Percentiles rank a stretch among this genome's conserved stretches.
phyloP scores from a whole-genome alignment of 2,797 vertebrate genomes.

The Tragelaphus eurycerus region DNA sequence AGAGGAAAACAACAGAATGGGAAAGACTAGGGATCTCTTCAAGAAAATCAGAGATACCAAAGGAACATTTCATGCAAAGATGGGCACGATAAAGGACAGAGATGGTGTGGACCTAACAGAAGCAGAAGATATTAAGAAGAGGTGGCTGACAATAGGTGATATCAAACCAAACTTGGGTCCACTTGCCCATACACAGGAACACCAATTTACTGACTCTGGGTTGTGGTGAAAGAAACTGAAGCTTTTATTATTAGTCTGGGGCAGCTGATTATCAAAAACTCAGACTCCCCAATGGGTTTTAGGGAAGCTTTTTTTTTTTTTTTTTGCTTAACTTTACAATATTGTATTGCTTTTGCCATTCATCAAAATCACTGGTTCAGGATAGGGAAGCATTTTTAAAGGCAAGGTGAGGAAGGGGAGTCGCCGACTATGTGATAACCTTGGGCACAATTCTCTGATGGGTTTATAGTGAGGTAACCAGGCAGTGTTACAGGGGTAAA shows the following conservation, averaged over 20 bases:
- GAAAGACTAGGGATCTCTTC: too few species aligned
- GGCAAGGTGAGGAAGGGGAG: background rate
- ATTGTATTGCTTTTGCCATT: too few species aligned
- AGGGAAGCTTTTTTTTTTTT: background rate
- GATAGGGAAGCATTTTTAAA: background rate
- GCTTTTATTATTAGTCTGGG: background rate
- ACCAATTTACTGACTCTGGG: background rate
- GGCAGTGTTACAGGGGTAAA: background rate
- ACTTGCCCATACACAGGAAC: background rate
- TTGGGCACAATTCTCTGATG: background rate
- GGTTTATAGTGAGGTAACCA: background rate
- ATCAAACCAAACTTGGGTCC: background rate
- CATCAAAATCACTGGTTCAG: too few species aligned
- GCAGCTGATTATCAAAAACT: background rate
- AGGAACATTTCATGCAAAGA: too few species aligned
- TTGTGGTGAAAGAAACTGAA: background rate
- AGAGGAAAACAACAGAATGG: too few species aligned
- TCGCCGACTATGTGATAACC: background rate
- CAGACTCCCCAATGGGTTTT: background rate
- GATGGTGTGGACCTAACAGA: too few species aligned
- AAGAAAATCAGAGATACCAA: too few species aligned
- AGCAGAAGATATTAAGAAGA: too few species aligned
- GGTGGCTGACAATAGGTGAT: background rate
- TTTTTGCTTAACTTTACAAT: too few species aligned
- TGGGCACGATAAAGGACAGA: too few species aligned